Conservation (phyloP, 2,888 invertebrate species). For the Ectemnius cavifrons region DNA sequence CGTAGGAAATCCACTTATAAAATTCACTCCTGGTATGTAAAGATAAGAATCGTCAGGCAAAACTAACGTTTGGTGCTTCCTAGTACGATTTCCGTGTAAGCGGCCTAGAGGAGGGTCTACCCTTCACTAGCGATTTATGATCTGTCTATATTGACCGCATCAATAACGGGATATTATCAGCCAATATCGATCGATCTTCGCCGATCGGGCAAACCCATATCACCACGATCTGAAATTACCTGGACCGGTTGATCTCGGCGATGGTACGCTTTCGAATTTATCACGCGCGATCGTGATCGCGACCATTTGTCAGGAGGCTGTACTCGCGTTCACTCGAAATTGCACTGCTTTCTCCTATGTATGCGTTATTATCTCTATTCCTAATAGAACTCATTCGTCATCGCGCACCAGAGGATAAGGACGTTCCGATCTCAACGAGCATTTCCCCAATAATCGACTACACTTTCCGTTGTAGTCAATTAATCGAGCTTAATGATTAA, state of each 20-base stretch:
- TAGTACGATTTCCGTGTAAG: background rate
- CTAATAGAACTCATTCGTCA: slow-evolving; percentile 21
- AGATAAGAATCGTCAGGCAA: no score
- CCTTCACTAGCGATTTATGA: slow-evolving; percentile 59
- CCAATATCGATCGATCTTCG: slow-evolving; percentile 58
- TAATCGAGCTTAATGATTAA: no score
- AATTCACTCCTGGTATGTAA: no score
- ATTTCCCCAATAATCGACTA: no score
- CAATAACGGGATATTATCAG: slow-evolving; percentile 63
- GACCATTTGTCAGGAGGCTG: slow-evolving; percentile 47
- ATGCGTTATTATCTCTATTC: slow-evolving; percentile 31
- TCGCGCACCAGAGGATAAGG: background rate
- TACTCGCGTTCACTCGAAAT: slow-evolving; percentile 40
- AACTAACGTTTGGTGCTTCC: no score
- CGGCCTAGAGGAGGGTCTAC: slow-evolving; percentile 19
- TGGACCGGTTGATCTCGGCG: slow-evolving; percentile 46
- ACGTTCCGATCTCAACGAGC: no score
- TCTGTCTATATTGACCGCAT: slow-evolving; percentile 50
- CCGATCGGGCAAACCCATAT: slow-evolving; percentile 50
- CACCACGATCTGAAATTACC: slow-evolving; percentile 44
- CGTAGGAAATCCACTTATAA: no score
- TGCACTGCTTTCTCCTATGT: slow-evolving; percentile 33
- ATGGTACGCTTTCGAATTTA: slow-evolving; percentile 45
- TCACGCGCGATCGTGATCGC: slow-evolving; percentile 41
- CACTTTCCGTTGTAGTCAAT: no score